Evolutionary conservation across 1,140 invertebrate genomes (phyloP).

Genomic region (Trichonephila clavata): DNA sequence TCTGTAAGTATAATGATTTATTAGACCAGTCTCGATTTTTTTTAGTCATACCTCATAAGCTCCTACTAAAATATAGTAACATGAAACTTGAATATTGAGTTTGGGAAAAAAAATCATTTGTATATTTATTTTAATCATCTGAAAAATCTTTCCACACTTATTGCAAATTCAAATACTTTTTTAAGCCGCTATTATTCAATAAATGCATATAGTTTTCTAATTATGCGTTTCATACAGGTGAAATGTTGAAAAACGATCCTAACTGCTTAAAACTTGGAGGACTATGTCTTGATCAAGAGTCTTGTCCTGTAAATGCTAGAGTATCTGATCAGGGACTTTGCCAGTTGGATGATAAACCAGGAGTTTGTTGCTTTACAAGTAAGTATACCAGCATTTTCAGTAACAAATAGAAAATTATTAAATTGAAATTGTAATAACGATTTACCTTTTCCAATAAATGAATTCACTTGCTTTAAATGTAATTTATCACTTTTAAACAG

Average conservation of each 20-base stretch:
- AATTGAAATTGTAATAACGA: too few species aligned
- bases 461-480: too few species aligned
- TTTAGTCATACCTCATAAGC: too few species aligned
- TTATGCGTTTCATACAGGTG: neutral
- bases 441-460: too few species aligned
- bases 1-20: too few species aligned
- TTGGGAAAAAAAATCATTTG: too few species aligned
- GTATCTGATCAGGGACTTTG: conserved; percentile 1
- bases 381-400: neutral
- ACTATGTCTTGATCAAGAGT: neutral
- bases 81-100: too few species aligned
- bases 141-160: neutral
- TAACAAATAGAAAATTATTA: too few species aligned
- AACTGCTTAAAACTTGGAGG: conserved; percentile 32
- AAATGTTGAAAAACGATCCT: conserved; percentile 2
- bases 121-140: too few species aligned
- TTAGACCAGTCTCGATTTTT: too few species aligned
- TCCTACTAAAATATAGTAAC: too few species aligned
- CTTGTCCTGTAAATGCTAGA: conserved; percentile 26
- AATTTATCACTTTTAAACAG: too few species aligned
- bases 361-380: conserved; percentile 40
- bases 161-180: neutral
- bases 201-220: neutral
- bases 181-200: neutral
- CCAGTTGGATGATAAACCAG: neutral